A percentile compares a stretch with the other conserved stretches of the same genome.
Evolutionary conservation across 2,113 vertebrate species (phyloP).

Genomic region (Daubentonia madagascariensis): DNA sequence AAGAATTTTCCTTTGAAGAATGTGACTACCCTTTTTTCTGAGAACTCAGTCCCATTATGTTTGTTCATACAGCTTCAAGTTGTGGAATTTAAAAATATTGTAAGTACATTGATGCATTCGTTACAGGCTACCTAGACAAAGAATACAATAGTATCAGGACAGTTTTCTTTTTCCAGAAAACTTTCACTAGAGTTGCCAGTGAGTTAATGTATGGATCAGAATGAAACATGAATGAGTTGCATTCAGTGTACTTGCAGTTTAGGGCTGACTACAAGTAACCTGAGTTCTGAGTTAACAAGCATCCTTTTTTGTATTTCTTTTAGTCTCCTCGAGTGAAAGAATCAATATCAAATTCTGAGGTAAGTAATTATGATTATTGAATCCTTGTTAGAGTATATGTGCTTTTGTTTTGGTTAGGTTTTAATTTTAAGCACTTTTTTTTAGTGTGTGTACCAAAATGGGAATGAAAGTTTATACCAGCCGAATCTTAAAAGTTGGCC

Average conservation of each 20-base stretch:
- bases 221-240: background rate
- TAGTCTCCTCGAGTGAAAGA: constrained; percentile 98
- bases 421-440: background rate
- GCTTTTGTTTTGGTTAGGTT: background rate
- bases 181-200: background rate
- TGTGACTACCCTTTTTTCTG: background rate
- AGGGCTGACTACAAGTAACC: background rate
- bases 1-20: constrained; percentile 16
- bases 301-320: constrained; percentile 78
- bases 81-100: background rate
- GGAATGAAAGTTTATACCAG: background rate
- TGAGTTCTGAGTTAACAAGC: constrained; percentile 28
- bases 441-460: background rate
- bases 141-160: background rate
- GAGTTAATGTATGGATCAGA: background rate
- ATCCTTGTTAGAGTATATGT: background rate
- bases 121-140: background rate
- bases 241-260: background rate
- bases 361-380: constrained; percentile 74
- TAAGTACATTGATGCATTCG: background rate
- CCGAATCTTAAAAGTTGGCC: background rate
- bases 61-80: background rate
- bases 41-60: background rate
- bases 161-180: constrained; percentile 33
- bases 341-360: constrained; percentile 91